These are phyloP conservation scores for Mus musculus DNA, from an alignment of 2,113 vertebrate species.

Conservation along the genomic window DNA sequence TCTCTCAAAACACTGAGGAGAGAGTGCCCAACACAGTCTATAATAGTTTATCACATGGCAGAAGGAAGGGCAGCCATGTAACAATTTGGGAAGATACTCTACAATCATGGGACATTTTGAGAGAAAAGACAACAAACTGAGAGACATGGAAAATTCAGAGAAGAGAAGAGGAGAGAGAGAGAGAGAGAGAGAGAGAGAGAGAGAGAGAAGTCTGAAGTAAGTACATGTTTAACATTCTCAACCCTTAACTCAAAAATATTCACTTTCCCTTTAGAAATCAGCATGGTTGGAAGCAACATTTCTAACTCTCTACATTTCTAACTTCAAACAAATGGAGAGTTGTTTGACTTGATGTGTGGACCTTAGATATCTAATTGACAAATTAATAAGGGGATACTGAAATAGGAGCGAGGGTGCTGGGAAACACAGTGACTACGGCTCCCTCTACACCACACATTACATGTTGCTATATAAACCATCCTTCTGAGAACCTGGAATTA, in stretches of 20 bases:
- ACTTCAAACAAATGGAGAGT: not conserved
- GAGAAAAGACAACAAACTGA: slow-evolving; percentile 6
- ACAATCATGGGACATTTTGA: not conserved
- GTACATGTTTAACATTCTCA: not conserved
- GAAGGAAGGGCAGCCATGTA: not conserved
- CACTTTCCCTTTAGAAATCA: slow-evolving; percentile 53
- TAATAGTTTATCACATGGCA: not conserved
- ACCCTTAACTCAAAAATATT: not conserved
- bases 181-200: too few relatives aligned
- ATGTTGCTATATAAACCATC: not conserved
- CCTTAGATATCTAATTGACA: not conserved
- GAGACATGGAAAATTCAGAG: not conserved
- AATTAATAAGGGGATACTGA: not conserved
- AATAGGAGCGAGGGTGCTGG: not conserved
- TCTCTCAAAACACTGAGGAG: slow-evolving; percentile 16
- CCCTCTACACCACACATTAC: not conserved
- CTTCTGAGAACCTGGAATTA: not conserved
- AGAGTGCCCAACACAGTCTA: not conserved
- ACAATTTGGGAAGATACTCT: not conserved
- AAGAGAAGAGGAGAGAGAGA: not conserved
- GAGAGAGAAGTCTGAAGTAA: not conserved
- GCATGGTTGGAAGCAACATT: not conserved
- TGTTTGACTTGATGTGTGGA: not conserved
- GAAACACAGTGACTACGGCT: not conserved
- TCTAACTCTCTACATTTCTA: not conserved